phyloP scores from a whole-genome alignment of 2,888 invertebrate genomes.

The Thera britannica region DNA sequence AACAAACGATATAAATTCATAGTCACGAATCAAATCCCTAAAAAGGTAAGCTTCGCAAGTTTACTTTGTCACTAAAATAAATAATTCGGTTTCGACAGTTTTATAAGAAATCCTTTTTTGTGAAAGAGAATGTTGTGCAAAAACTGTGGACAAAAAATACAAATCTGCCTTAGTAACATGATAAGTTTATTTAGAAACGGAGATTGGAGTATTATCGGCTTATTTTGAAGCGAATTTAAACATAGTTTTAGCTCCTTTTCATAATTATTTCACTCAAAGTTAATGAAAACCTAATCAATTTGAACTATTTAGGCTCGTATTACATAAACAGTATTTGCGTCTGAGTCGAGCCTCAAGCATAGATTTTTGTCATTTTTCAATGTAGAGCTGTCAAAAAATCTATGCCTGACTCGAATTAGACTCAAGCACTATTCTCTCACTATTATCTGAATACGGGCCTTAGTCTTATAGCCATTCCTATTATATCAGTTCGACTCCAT shows the following conservation, averaged over 20 bases:
- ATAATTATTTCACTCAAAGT: background rate
- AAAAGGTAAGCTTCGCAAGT: slow-evolving; percentile 57
- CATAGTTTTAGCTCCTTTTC: slow-evolving; percentile 24
- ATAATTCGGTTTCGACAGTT: slow-evolving; percentile 66
- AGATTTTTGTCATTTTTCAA: no score
- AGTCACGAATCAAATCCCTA: slow-evolving; percentile 50
- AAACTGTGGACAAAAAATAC: slow-evolving; percentile 71
- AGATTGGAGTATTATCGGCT: slow-evolving; percentile 63
- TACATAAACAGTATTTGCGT: no score
- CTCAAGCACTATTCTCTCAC: no score
- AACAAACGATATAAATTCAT: slow-evolving; percentile 45
- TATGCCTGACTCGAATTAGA: no score
- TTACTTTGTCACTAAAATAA: slow-evolving; percentile 74
- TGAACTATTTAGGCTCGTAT: no score
- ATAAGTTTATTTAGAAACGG: slow-evolving; percentile 81
- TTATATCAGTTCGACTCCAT: no score
- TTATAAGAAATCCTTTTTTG: slow-evolving; percentile 62
- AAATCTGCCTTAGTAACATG: slow-evolving; percentile 70
- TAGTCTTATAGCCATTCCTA: no score
- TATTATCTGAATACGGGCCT: no score
- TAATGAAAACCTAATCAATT: background rate
- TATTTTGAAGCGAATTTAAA: slow-evolving; percentile 36
- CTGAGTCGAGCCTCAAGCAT: no score
- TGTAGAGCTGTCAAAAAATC: no score
- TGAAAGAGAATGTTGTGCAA: slow-evolving; percentile 69